These are phyloP conservation scores for Metallyticus violacea DNA, from an alignment of 2,888 invertebrate genomes.

Conservation along the genomic window DNA sequence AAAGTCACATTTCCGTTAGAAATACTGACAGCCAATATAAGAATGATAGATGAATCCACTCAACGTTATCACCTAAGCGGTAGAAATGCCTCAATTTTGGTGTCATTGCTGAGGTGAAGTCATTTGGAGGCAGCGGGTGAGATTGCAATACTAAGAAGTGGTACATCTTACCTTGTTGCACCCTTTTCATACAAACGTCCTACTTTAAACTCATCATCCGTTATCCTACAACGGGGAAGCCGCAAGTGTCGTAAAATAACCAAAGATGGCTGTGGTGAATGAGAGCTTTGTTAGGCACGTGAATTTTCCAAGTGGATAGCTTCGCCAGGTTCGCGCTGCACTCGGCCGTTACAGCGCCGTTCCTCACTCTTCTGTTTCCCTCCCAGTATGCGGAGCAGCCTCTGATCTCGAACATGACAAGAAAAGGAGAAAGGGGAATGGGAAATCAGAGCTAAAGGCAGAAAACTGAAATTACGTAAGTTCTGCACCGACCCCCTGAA, in stretches of 20 bases:
- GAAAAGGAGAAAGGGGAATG: not conserved
- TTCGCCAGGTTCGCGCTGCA: not conserved
- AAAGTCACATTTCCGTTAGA: too few relatives aligned
- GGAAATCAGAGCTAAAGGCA: not conserved
- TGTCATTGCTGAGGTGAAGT: not conserved
- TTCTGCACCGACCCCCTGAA: not conserved
- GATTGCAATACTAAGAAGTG: not conserved
- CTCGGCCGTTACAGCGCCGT: not conserved
- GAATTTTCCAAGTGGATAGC: not conserved
- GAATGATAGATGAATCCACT: too few relatives aligned
- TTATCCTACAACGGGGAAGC: not conserved
- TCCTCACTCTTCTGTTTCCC: not conserved
- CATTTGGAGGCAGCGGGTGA: not conserved
- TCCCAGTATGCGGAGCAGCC: too few relatives aligned
- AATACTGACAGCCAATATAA: too few relatives aligned
- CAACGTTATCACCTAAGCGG: too few relatives aligned
- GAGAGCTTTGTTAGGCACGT: not conserved
- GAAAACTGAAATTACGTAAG: not conserved
- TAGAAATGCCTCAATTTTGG: too few relatives aligned
- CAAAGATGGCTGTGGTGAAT: not conserved
- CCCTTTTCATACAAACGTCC: not conserved
- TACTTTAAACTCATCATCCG: not conserved
- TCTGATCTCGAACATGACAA: too few relatives aligned
- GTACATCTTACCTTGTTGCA: not conserved
- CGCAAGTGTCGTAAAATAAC: not conserved